phyloP scores from a whole-genome alignment of 2,113 vertebrate genomes.

The Murina feae region DNA sequence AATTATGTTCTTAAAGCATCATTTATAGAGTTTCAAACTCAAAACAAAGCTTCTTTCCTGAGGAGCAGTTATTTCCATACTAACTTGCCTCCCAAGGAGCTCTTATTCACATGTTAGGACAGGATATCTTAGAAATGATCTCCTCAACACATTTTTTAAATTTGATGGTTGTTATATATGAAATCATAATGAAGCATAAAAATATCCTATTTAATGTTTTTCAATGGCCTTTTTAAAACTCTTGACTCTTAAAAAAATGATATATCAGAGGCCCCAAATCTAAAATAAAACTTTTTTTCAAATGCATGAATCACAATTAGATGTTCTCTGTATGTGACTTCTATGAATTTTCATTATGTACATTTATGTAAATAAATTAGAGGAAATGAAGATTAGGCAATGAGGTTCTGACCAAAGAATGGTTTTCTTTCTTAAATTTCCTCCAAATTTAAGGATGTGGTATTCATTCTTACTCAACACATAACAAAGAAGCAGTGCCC shows the following conservation, averaged over 20 bases:
- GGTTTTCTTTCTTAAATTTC: constrained; percentile 62
- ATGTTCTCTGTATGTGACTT: constrained; percentile 25
- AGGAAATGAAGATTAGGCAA: constrained; percentile 73
- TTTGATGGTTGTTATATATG: not conserved
- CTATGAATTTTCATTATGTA: constrained; percentile 66
- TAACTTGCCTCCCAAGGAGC: not conserved
- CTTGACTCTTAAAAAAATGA: not conserved
- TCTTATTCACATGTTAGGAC: not conserved
- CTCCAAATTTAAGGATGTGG: constrained; percentile 63
- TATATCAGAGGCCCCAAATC: not conserved
- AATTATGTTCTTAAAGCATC: not conserved
- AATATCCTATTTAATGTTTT: not conserved
- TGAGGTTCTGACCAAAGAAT: constrained; percentile 64
- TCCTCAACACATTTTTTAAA: constrained; percentile 5
- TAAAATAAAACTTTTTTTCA: constrained; percentile 5
- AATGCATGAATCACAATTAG: constrained; percentile 39
- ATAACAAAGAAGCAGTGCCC: constrained; percentile 56
- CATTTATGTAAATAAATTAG: constrained; percentile 66
- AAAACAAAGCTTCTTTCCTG: constrained; percentile 25
- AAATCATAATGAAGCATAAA: constrained; percentile 14
- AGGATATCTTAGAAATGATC: constrained; percentile 26
- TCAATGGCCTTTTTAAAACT: not conserved
- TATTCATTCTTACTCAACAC: constrained; percentile 72
- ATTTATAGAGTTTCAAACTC: constrained; percentile 3
- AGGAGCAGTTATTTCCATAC: not conserved